Evolutionary conservation across 2,888 invertebrate genomes (phyloP).

Genomic region (Mimumesa dahlbomi): DNA sequence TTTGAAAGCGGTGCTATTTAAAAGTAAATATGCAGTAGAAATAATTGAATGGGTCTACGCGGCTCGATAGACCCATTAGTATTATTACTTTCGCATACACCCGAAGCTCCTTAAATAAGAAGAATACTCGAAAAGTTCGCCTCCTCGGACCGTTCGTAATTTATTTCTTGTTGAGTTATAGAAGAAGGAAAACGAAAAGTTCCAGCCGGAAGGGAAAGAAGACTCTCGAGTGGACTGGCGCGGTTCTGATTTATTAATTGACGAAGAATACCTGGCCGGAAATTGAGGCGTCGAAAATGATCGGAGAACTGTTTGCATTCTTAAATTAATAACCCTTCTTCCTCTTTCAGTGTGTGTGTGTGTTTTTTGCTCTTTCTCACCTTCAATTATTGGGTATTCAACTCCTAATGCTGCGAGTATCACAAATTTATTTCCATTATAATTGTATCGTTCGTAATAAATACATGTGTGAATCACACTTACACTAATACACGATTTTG

Average conservation of each 20-base stretch:
- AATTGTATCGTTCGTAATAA: no score
- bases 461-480: no score
- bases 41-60: neutral
- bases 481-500: no score
- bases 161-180: conserved; percentile 6
- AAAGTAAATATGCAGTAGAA: neutral
- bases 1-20: neutral
- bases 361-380: no score
- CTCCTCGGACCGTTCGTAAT: neutral
- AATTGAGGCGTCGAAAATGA: conserved; percentile 1
- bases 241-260: neutral
- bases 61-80: neutral
- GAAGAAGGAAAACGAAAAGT: neutral
- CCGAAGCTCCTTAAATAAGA: conserved; percentile 2
- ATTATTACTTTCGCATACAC: neutral
- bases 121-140: conserved; percentile 8
- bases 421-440: no score
- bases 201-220: neutral
- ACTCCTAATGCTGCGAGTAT: no score
- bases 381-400: no score
- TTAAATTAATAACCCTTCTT: neutral
- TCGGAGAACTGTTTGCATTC: neutral
- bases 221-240: neutral
- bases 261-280: neutral
- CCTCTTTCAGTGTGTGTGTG: no score